phyloP scores from a whole-genome alignment of 2,797 vertebrate genomes.

The Parauchenoglanis punctatus region DNA sequence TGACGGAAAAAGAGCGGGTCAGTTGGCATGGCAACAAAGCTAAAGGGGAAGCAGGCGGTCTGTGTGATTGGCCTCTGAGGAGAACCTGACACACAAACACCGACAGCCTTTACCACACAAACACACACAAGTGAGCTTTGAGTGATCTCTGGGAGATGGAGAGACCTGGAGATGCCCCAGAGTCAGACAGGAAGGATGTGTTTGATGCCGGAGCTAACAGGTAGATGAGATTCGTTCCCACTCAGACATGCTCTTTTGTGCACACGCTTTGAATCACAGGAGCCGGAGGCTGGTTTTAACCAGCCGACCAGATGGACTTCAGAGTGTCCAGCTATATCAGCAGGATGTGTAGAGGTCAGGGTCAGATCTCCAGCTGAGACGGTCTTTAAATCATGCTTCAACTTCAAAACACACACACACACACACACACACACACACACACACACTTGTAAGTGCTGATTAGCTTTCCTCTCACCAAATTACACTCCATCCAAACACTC shows the following conservation, averaged over 20 bases:
- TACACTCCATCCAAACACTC: background rate
- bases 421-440: background rate
- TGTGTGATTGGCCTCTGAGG: slow-evolving; percentile 37
- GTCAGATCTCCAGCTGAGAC: slow-evolving; percentile 19
- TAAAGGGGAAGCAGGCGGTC: slow-evolving; percentile 43
- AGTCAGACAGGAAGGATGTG: slow-evolving; percentile 27
- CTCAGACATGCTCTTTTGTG: background rate
- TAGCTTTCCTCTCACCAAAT: slow-evolving; percentile 11
- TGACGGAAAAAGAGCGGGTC: slow-evolving; percentile 37
- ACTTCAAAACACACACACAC: background rate
- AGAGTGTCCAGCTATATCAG: slow-evolving; percentile 13
- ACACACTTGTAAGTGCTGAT: slow-evolving; percentile 6
- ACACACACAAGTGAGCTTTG: slow-evolving; percentile 23
- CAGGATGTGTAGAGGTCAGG: slow-evolving; percentile 25
- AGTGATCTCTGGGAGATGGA: slow-evolving; percentile 21
- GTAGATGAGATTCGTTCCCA: slow-evolving; percentile 31
- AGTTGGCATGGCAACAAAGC: slow-evolving; percentile 51
- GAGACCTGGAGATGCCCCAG: slow-evolving; percentile 26
- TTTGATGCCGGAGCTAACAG: slow-evolving; percentile 40
- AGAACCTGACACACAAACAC: slow-evolving; percentile 43
- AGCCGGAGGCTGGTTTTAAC: background rate
- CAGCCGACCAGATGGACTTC: background rate
- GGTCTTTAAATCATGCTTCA: slow-evolving; percentile 19
- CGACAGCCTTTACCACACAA: slow-evolving; percentile 32
- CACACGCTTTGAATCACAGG: background rate